These are phyloP conservation scores for Coenonympha glycerion DNA, from an alignment of 2,888 invertebrate genomes.

Conservation along the genomic window DNA sequence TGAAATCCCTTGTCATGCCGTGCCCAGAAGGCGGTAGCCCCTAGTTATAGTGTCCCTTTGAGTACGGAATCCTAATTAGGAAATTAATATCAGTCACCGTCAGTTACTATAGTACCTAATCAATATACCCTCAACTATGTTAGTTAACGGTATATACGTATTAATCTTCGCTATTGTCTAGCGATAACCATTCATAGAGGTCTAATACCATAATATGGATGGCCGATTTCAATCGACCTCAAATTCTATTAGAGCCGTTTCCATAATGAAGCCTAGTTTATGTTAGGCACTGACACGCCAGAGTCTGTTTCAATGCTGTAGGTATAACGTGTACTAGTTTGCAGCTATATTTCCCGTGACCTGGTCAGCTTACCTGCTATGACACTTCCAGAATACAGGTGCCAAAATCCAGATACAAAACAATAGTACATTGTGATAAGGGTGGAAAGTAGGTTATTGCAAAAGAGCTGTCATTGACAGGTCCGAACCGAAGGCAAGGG, in stretches of 20 bases:
- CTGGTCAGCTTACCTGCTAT: not conserved
- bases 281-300: not conserved
- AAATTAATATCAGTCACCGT: no score
- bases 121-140: not conserved
- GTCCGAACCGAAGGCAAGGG: no score
- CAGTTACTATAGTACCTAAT: no score
- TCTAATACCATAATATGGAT: not conserved
- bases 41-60: no score
- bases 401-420: not conserved
- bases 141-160: not conserved
- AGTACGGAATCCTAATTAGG: no score
- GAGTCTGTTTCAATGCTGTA: not conserved
- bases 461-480: no score
- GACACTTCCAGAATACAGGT: not conserved
- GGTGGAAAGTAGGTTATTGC: no score
- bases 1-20: no score
- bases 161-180: conserved; percentile 2
- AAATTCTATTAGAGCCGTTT: conserved; percentile 1
- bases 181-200: not conserved
- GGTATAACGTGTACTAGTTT: not conserved
- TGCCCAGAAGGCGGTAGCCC: no score
- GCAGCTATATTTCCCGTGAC: not conserved
- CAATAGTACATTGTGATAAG: no score
- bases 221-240: conserved; percentile 3
- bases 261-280: conserved; percentile 6